A percentile compares a stretch with the other conserved stretches of the same genome.
These are phyloP conservation scores for Habrosyne pyritoides DNA, from an alignment of 2,888 invertebrate species.

Conservation along the genomic window DNA sequence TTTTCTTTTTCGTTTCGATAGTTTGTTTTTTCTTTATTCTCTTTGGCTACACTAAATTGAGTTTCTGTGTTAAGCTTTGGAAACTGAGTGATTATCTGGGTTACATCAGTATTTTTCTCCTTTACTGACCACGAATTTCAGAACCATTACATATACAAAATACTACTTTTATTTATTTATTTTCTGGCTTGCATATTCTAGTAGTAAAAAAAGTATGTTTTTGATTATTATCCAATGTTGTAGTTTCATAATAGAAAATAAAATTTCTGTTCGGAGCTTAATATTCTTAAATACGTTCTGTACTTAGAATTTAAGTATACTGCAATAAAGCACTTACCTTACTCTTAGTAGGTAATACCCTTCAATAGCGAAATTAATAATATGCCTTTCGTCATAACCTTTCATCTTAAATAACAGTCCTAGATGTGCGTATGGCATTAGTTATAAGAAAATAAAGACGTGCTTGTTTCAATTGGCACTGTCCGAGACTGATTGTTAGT, in stretches of 20 bases:
- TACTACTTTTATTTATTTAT: background rate
- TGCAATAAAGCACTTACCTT: no score
- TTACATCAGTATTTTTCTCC: background rate
- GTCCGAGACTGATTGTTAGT: conserved; percentile 67
- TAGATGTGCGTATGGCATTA: background rate
- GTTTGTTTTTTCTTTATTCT: background rate
- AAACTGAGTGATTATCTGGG: conserved; percentile 2
- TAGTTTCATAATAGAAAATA: no score
- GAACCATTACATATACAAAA: background rate
- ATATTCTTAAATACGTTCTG: no score
- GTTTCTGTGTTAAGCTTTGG: conserved; percentile 6
- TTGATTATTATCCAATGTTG: no score
- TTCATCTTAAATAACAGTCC: background rate
- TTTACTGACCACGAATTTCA: background rate
- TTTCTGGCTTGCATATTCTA: background rate
- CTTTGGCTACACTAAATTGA: conserved; percentile 3
- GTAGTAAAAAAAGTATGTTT: no score
- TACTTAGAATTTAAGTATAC: no score
- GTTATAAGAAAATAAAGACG: conserved; percentile 36
- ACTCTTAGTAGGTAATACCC: no score
- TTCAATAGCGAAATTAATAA: background rate
- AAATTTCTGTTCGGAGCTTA: no score
- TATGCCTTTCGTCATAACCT: background rate
- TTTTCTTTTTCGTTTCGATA: conserved; percentile 4
- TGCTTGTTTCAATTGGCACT: conserved; percentile 62